Evolutionary conservation across 2,888 invertebrate genomes (phyloP).

Genomic region (Epinotia nisella): DNA sequence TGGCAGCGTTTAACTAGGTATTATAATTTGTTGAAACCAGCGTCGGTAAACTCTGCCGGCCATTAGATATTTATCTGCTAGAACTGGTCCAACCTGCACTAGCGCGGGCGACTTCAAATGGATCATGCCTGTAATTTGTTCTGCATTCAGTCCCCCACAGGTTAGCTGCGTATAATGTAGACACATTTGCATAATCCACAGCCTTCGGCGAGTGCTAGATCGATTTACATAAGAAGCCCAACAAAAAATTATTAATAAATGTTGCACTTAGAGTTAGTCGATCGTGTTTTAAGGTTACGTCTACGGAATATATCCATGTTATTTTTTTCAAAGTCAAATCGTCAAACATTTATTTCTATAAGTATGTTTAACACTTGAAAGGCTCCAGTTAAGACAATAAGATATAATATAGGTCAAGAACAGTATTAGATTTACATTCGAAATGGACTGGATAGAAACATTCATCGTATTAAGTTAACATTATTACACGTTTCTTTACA

Average conservation of each 20-base stretch:
- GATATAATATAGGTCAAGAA: constrained; percentile 1
- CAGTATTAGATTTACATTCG: neutral
- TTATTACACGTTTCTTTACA: neutral
- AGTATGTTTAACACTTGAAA: too few species aligned
- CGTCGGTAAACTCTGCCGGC: constrained; percentile 13
- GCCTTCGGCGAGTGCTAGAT: constrained; percentile 57
- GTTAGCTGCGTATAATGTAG: constrained; percentile 45
- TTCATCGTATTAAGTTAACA: neutral
- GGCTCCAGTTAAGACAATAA: too few species aligned
- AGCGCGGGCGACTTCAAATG: constrained; percentile 53
- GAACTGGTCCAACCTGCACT: constrained; percentile 53
- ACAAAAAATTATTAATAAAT: constrained; percentile 36
- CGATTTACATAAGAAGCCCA: constrained; percentile 47
- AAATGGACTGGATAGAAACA: neutral
- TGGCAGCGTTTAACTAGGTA: constrained; percentile 24
- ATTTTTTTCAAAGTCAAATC: neutral
- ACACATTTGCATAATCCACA: constrained; percentile 59
- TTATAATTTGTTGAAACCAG: constrained; percentile 25
- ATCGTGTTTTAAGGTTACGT: neutral
- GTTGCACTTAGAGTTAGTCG: constrained; percentile 1
- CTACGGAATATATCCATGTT: neutral
- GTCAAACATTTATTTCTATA: too few species aligned
- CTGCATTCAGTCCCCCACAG: constrained; percentile 50
- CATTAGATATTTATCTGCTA: constrained; percentile 42
- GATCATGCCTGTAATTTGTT: constrained; percentile 59